phyloP scores from a whole-genome alignment of 2,113 vertebrate genomes.

The Entomyzon cyanotis region DNA sequence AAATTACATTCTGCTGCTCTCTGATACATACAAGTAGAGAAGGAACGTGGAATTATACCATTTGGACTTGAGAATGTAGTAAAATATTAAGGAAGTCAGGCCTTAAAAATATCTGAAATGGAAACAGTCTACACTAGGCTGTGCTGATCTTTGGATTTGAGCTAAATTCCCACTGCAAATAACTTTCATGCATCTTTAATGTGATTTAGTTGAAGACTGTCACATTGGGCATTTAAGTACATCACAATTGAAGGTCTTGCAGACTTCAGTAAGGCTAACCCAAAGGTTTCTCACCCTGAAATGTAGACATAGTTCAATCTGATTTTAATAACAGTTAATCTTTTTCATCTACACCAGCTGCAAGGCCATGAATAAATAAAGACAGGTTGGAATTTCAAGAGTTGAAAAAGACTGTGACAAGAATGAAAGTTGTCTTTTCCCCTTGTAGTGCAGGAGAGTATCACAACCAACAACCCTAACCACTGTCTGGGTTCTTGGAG shows the following conservation, averaged over 20 bases:
- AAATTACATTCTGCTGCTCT: background rate
- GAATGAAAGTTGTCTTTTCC: background rate
- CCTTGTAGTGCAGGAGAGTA: background rate
- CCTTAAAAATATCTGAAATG: background rate
- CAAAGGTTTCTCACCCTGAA: slow-evolving; percentile 25
- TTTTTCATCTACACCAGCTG: slow-evolving; percentile 25
- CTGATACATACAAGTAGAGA: background rate
- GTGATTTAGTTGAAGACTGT: slow-evolving; percentile 21
- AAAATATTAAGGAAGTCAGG: background rate
- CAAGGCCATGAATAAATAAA: slow-evolving; percentile 36
- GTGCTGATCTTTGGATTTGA: background rate
- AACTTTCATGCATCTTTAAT: slow-evolving; percentile 47
- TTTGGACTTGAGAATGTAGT: background rate
- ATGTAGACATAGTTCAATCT: slow-evolving; percentile 20
- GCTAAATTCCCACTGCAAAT: slow-evolving; percentile 8
- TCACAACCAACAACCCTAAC: background rate
- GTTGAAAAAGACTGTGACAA: slow-evolving; percentile 19
- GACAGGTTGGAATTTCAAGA: slow-evolving; percentile 5
- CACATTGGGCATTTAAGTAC: background rate
- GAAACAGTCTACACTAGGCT: background rate
- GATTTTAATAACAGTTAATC: slow-evolving; percentile 55
- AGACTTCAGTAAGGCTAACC: background rate
- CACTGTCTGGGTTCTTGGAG: background rate
- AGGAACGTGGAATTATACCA: background rate
- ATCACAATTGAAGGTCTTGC: background rate